Conservation (phyloP, 2,113 vertebrate species). For the Phrynosoma platyrhinos region DNA sequence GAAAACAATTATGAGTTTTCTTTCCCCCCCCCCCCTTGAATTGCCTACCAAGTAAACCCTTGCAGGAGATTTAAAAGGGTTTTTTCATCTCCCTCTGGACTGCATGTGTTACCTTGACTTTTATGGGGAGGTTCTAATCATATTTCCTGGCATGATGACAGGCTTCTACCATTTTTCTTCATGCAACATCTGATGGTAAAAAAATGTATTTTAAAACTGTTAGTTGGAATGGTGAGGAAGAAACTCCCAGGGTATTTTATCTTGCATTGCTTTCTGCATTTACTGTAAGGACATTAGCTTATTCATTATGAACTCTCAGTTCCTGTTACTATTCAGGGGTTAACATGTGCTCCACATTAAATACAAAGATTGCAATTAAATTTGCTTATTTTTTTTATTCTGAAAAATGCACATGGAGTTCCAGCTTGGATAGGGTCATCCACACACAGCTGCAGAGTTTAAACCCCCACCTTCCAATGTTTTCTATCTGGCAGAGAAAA, state of each 20-base stretch:
- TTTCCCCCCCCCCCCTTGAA: slow-evolving; percentile 26
- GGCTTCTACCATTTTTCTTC: not conserved
- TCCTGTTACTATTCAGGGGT: accelerated
- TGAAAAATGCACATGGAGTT: not conserved
- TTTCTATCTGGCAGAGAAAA: no score
- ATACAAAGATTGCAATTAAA: not conserved
- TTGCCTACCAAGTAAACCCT: slow-evolving; percentile 55
- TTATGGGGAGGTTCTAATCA: not conserved
- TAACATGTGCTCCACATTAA: not conserved
- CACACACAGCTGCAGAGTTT: no score
- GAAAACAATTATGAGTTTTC: slow-evolving; percentile 47
- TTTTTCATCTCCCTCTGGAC: slow-evolving; percentile 38
- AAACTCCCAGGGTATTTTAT: not conserved
- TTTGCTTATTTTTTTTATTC: not conserved
- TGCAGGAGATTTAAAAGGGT: slow-evolving; percentile 35
- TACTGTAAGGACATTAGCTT: not conserved
- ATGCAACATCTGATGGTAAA: not conserved
- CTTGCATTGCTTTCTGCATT: not conserved
- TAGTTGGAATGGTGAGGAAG: not conserved
- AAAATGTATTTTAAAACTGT: not conserved
- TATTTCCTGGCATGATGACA: not conserved
- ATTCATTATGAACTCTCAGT: not conserved
- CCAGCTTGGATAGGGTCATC: no score
- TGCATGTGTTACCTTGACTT: slow-evolving; percentile 27
- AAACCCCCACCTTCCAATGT: no score